Base-by-base conservation (phyloP, 2,113 vertebrate genomes). In the Carassius carassius region DNA sequence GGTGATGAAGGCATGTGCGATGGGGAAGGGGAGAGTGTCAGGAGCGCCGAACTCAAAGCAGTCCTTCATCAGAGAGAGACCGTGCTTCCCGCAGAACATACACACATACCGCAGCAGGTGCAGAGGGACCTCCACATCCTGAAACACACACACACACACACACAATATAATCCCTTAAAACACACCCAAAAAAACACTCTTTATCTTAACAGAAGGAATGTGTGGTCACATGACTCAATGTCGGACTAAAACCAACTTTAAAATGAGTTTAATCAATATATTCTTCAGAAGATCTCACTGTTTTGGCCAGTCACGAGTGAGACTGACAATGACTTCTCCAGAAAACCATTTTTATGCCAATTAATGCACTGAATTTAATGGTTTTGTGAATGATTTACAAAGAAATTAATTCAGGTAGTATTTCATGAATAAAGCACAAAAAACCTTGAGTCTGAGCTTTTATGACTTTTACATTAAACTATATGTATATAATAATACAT, bases 41-140 rank as follows among this genome's bases (percentile, higher is more conserved):
- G 98, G 98, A 7, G 92, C 95, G 79, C 98, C 98, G 0, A 94
- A 95, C 92, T 99, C 97, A 72, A 99, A 99, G 90, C 98, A 99
- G 90, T 99, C 98, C 95, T 99, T 99, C 98, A 99, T 99, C 90
- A 99, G 96, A 79, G 97, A 96, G 91, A 99, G 97, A 85, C 98
- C 98, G 78, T 99, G 98, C 91, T 99, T 99, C 69, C 98, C 97
- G 86, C 98, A 99, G 93, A 99, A 99, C 83, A 99, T 93, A 91
- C 98, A 99, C 81, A 99, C 98, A 41, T 99, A 99, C 58, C 98
- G 97, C 91, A 99, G 96, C 94, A 99, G 95, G 92, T 99, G 98
- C 90, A 99, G 93, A 0, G 98, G 98, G 49, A 99, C 98, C 94
- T 99, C 98, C 91, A 99, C 97, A 86, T 99, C 98, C 98, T 99